These are phyloP conservation scores for Probaryconus sp. DNA, from an alignment of 1,140 invertebrate species.

Conservation along the genomic window DNA sequence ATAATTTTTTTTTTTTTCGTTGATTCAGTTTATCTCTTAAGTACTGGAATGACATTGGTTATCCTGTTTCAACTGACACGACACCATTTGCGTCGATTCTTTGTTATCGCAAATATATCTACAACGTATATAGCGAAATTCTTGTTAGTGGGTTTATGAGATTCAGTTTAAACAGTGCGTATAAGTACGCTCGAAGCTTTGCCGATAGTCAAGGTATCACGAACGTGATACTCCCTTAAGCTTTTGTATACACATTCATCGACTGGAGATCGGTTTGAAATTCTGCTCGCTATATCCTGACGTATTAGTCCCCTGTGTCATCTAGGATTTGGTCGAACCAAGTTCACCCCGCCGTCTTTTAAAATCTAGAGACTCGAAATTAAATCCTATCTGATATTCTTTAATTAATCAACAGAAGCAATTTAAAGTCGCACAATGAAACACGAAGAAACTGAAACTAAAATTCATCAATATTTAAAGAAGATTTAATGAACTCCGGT, in stretches of 20 bases:
- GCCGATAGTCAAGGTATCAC: slow-evolving; percentile 18
- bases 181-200: slow-evolving; percentile 20
- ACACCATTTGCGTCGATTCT: background rate
- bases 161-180: slow-evolving; percentile 6
- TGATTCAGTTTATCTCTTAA: too few species aligned
- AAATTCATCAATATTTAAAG: too few species aligned
- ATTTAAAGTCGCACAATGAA: too few species aligned
- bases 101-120: slow-evolving; percentile 17
- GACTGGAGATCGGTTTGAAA: slow-evolving; percentile 40
- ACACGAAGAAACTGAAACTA: too few species aligned
- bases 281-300: slow-evolving; percentile 36
- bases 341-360: too few species aligned
- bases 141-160: slow-evolving; percentile 39
- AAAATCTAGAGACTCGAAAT: too few species aligned
- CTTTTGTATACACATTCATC: slow-evolving; percentile 39
- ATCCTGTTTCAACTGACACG: slow-evolving; percentile 1
- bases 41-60: too few species aligned
- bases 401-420: too few species aligned
- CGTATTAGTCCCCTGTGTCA: slow-evolving; percentile 28
- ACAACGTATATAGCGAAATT: slow-evolving; percentile 11
- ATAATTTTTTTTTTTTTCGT: too few species aligned
- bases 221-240: slow-evolving; percentile 40
- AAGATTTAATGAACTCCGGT: too few species aligned
- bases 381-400: too few species aligned
- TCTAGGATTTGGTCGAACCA: too few species aligned